A percentile compares a stretch with the other conserved stretches of the same genome.
Conservation (phyloP, 2,113 vertebrate genomes). For the Percina caprodes region DNA sequence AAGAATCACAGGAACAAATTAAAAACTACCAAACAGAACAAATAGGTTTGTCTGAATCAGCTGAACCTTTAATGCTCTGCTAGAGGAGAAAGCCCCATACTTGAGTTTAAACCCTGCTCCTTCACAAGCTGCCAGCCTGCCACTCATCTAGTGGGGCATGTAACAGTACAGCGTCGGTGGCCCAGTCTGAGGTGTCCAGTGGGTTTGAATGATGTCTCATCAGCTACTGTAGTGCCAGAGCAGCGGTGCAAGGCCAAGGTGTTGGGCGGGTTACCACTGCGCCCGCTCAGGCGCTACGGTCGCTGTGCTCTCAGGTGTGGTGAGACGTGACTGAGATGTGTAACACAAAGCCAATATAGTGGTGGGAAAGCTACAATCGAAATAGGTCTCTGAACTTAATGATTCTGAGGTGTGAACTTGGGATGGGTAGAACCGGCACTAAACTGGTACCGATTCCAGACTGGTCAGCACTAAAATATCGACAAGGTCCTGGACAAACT, state of each 20-base stretch:
- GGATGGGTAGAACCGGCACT: no score
- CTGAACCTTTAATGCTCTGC: slow-evolving; percentile 1
- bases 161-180: slow-evolving; percentile 44
- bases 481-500: no score
- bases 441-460: no score
- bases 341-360: not conserved
- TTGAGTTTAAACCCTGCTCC: not conserved
- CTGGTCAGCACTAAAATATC: no score
- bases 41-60: not conserved
- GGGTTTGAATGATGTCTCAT: slow-evolving; percentile 67
- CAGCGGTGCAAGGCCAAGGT: slow-evolving; percentile 37
- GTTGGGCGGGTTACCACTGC: slow-evolving; percentile 23
- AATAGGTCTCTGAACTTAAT: not conserved
- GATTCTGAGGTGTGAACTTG: slow-evolving; percentile 7
- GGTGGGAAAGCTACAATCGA: not conserved
- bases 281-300: slow-evolving; percentile 15
- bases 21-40: not conserved
- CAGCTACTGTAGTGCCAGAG: slow-evolving; percentile 51
- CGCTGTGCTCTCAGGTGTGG: slow-evolving; percentile 52
- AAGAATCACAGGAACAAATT: not conserved
- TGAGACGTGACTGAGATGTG: slow-evolving; percentile 32
- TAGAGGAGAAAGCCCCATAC: not conserved
- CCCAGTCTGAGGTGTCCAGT: slow-evolving; percentile 44
- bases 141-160: slow-evolving; percentile 62
- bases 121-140: slow-evolving; percentile 34